Conservation (phyloP, 2,888 invertebrate genomes). For the Chromoteleia sp. region DNA sequence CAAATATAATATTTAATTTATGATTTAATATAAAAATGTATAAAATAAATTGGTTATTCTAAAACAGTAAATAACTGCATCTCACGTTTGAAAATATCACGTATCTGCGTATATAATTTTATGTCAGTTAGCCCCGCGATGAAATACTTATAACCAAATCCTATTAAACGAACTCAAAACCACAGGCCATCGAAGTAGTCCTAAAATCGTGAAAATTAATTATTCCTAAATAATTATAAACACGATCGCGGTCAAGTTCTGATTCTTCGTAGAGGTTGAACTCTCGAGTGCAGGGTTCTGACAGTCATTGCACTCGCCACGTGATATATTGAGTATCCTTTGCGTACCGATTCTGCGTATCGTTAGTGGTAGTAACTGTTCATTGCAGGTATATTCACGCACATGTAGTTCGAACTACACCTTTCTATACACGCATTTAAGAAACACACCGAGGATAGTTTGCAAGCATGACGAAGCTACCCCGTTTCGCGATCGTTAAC, state of each 20-base stretch:
- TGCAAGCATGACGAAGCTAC: constrained; percentile 81
- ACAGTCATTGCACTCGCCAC: constrained; percentile 72
- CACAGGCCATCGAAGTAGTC: background rate
- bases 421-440: constrained; percentile 51
- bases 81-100: too few relatives aligned
- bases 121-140: too few relatives aligned
- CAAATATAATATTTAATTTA: too few relatives aligned
- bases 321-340: constrained; percentile 72
- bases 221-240: constrained; percentile 54
- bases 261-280: constrained; percentile 66
- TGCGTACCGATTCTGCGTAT: constrained; percentile 54
- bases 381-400: constrained; percentile 48
- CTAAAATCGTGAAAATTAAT: constrained; percentile 29
- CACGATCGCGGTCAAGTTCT: constrained; percentile 29
- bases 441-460: constrained; percentile 75
- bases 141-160: background rate
- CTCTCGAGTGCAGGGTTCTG: constrained; percentile 68
- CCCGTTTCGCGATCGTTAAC: constrained; percentile 78
- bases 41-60: too few relatives aligned
- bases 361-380: constrained; percentile 39
- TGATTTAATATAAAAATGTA: too few relatives aligned
- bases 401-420: constrained; percentile 47
- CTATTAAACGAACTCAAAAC: background rate
- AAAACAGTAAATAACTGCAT: too few relatives aligned
- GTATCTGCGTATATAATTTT: too few relatives aligned